Conservation (phyloP, 2,797 vertebrate species). For the Paguma larvata region DNA sequence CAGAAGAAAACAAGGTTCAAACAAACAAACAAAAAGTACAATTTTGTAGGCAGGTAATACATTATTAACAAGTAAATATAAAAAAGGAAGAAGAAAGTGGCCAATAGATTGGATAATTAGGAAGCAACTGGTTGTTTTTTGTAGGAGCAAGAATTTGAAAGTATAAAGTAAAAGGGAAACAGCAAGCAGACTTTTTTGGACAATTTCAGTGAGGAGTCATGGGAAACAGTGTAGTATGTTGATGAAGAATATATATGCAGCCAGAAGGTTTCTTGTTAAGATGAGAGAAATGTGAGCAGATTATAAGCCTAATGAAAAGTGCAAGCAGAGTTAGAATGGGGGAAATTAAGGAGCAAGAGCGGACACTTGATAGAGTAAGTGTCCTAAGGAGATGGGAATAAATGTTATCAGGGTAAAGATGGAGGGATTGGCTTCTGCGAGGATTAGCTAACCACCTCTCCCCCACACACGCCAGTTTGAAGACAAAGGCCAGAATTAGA, state of each 20-base stretch:
- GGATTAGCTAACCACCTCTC: neutral
- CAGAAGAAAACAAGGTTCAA: neutral
- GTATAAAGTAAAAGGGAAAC: neutral
- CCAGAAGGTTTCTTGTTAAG: neutral
- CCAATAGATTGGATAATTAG: neutral
- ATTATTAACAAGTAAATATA: neutral
- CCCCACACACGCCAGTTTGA: neutral
- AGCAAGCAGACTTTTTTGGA: neutral
- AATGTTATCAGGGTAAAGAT: neutral
- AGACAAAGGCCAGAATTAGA: neutral
- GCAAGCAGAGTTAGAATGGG: neutral
- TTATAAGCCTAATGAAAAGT: neutral
- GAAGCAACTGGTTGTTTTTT: neutral
- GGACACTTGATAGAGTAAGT: neutral
- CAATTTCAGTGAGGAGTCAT: neutral
- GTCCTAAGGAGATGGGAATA: neutral
- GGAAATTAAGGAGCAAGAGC: neutral
- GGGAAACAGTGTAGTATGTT: neutral
- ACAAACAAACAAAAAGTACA: neutral
- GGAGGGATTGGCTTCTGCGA: neutral
- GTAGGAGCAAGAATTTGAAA: constrained; percentile 25
- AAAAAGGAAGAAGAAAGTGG: neutral
- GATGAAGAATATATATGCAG: neutral
- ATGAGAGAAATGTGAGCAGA: neutral
- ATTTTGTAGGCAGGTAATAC: neutral